Percentiles rank a stretch among this genome's conserved stretches.
These are phyloP conservation scores for Actias luna DNA, from an alignment of 2,888 invertebrate genomes.

Conservation along the genomic window DNA sequence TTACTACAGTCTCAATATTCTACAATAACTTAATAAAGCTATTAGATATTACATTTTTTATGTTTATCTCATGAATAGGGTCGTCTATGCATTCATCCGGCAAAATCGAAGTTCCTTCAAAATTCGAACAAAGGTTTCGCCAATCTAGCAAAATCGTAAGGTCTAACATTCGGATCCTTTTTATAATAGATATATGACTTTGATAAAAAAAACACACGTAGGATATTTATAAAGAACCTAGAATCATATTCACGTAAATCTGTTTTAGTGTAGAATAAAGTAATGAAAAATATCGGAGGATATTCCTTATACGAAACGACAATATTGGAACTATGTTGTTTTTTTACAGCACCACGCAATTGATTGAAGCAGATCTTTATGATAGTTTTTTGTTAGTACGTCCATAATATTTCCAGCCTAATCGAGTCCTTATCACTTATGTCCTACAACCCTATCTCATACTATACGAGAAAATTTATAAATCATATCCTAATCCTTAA, in stretches of 20 bases:
- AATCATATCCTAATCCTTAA: too few relatives aligned
- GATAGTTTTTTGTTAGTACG: too few relatives aligned
- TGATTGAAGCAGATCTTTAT: too few relatives aligned
- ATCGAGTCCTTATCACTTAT: too few relatives aligned
- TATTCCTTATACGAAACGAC: neutral
- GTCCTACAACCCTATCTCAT: too few relatives aligned
- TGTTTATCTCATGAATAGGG: neutral
- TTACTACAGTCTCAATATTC: too few relatives aligned
- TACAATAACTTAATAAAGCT: neutral
- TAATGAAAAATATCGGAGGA: neutral
- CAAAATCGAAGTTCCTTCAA: constrained; percentile 2
- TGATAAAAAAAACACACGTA: constrained; percentile 13
- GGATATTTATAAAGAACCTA: neutral
- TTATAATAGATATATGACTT: constrained; percentile 1
- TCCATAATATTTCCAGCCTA: too few relatives aligned
- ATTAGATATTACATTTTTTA: neutral
- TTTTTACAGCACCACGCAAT: neutral
- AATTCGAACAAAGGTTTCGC: constrained; percentile 1
- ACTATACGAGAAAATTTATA: too few relatives aligned
- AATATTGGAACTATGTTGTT: neutral
- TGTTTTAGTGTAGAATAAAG: neutral
- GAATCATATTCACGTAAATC: neutral
- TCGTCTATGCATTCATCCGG: neutral
- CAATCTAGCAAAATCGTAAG: constrained; percentile 4
- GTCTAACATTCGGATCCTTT: neutral